Percentiles rank a stretch among this genome's conserved stretches.
Evolutionary conservation across 2,113 vertebrate genomes (phyloP).

Genomic region (Heptranchias perlo): DNA sequence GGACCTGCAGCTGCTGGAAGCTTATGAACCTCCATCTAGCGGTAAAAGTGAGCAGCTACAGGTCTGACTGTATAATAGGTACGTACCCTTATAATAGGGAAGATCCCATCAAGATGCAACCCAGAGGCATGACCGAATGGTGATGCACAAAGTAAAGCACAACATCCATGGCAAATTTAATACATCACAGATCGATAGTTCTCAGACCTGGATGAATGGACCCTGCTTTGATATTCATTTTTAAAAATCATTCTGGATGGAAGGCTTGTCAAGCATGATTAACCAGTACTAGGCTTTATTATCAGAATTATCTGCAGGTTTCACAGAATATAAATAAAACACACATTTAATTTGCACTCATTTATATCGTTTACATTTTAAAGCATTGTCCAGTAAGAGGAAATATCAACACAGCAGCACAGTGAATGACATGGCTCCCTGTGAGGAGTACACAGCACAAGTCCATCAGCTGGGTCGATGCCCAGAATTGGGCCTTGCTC

Average conservation of each 20-base stretch:
- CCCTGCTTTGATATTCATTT: neutral
- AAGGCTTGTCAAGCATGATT: neutral
- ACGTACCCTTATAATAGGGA: neutral
- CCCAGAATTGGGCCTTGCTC: neutral
- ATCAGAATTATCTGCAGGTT: neutral
- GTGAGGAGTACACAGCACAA: neutral
- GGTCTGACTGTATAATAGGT: neutral
- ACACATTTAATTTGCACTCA: neutral
- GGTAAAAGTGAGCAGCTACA: neutral
- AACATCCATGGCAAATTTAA: neutral
- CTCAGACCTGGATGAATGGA: neutral
- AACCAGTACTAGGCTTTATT: constrained; percentile 11
- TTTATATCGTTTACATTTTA: neutral
- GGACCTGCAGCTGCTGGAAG: neutral
- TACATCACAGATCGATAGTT: neutral
- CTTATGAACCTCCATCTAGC: neutral
- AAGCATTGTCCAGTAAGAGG: neutral
- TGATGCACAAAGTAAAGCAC: neutral
- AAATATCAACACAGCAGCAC: neutral
- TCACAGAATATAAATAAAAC: neutral
- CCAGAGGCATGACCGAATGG: neutral
- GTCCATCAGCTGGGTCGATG: neutral
- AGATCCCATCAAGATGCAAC: neutral
- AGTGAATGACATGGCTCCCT: neutral
- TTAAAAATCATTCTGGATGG: neutral